These are phyloP conservation scores for Drosophila ironensis DNA, from an alignment of 1,140 invertebrate genomes.

Conservation along the genomic window DNA sequence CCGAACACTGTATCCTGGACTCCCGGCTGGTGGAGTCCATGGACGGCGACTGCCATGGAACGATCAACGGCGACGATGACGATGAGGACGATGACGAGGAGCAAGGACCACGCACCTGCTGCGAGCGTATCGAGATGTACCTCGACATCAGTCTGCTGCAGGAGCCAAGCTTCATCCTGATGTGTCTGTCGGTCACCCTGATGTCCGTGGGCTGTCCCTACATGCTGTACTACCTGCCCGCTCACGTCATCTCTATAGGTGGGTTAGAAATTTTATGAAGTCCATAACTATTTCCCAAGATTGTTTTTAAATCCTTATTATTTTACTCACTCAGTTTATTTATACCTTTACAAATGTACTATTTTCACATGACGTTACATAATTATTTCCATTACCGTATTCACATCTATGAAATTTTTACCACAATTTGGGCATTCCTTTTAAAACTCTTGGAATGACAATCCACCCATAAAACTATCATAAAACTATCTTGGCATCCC, in stretches of 20 bases:
- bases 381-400: too few species aligned
- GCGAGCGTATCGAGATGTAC: constrained; percentile 83
- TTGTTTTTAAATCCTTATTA: too few species aligned
- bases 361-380: too few species aligned
- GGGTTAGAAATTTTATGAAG: background rate
- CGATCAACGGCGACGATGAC: constrained; percentile 18
- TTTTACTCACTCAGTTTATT: too few species aligned
- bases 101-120: constrained; percentile 54
- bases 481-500: too few species aligned
- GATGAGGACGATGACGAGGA: constrained; percentile 61
- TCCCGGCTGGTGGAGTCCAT: constrained; percentile 59
- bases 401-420: too few species aligned
- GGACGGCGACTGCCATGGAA: constrained; percentile 35
- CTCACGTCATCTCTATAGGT: constrained; percentile 86
- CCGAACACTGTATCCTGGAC: constrained; percentile 62
- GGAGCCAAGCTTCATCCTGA: constrained; percentile 87
- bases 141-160: constrained; percentile 87
- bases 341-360: too few species aligned
- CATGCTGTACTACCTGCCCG: constrained; percentile 88
- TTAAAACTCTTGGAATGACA: too few species aligned
- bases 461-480: too few species aligned
- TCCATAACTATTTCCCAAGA: too few species aligned
- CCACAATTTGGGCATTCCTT: too few species aligned
- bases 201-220: constrained; percentile 90
- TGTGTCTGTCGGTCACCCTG: constrained; percentile 87